These are phyloP conservation scores for Coracopsis vasa DNA, from an alignment of 2,113 vertebrate genomes.

Conservation along the genomic window DNA sequence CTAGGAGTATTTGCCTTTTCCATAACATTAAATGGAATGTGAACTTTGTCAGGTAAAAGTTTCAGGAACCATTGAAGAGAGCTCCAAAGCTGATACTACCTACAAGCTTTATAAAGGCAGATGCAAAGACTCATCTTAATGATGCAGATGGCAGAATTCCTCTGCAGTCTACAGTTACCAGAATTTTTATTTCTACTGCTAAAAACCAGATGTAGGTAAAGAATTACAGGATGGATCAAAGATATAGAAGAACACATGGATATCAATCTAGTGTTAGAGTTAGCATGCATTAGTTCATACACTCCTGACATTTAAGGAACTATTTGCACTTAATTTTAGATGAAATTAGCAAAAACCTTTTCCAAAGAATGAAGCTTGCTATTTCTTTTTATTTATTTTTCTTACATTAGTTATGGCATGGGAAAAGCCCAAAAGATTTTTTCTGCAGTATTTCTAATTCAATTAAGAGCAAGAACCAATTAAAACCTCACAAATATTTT, in stretches of 20 bases:
- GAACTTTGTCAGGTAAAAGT: neutral
- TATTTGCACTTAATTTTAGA: neutral
- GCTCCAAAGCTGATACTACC: neutral
- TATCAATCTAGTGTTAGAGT: neutral
- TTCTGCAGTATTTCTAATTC: conserved; percentile 28
- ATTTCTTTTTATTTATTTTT: conserved; percentile 42
- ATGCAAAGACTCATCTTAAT: neutral
- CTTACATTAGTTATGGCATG: conserved; percentile 30
- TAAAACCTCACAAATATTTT: conserved; percentile 30
- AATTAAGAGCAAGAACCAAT: conserved; percentile 36
- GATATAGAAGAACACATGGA: neutral
- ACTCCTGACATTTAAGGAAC: neutral
- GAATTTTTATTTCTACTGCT: neutral
- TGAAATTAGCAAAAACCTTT: conserved; percentile 13
- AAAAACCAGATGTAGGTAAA: neutral
- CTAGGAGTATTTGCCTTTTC: neutral
- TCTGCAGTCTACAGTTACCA: neutral
- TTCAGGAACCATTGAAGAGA: neutral
- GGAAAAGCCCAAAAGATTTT: conserved; percentile 34
- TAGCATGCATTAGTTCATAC: neutral
- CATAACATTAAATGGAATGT: neutral
- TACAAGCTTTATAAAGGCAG: neutral
- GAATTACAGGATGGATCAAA: neutral
- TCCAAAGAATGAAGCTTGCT: neutral
- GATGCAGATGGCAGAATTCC: neutral